Evolutionary conservation across 2,888 invertebrate genomes (phyloP).

Genomic region (Aphrophora alni): DNA sequence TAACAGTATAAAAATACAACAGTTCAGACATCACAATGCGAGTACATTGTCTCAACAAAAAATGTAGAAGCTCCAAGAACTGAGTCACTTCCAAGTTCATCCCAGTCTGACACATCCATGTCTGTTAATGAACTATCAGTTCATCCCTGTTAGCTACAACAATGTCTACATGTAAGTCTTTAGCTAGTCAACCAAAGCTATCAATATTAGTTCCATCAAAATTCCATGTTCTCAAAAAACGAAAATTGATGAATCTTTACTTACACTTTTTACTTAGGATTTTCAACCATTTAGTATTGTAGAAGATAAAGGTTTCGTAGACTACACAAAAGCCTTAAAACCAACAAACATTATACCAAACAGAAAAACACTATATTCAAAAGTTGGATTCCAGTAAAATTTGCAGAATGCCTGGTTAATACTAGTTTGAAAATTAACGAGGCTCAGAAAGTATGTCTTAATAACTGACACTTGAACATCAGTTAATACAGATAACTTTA

Average conservation of each 20-base stretch:
- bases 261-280: conserved; percentile 51
- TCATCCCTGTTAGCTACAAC: too few species aligned
- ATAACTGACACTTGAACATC: conserved; percentile 54
- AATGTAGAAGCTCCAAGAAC: conserved; percentile 17
- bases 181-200: conserved; percentile 12
- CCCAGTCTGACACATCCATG: conserved; percentile 11
- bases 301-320: too few species aligned
- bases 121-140: too few species aligned
- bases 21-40: conserved; percentile 8
- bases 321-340: conserved; percentile 50
- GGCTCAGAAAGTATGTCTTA: conserved; percentile 39
- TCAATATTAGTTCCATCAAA: conserved; percentile 22
- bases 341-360: conserved; percentile 51
- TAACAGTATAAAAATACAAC: conserved; percentile 17
- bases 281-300: conserved; percentile 53
- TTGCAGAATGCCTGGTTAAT: conserved; percentile 45
- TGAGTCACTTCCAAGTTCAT: conserved; percentile 20
- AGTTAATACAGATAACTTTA: conserved; percentile 50
- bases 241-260: conserved; percentile 48
- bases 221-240: conserved; percentile 46
- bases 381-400: conserved; percentile 47
- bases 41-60: conserved; percentile 26
- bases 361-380: conserved; percentile 49
- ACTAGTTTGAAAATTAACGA: conserved; percentile 18
- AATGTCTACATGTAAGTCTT: too few species aligned